A percentile compares a stretch with the other conserved stretches of the same genome.
Evolutionary conservation across 2,888 invertebrate species (phyloP).

Genomic region (Drosophila pseudotakahashii): DNA sequence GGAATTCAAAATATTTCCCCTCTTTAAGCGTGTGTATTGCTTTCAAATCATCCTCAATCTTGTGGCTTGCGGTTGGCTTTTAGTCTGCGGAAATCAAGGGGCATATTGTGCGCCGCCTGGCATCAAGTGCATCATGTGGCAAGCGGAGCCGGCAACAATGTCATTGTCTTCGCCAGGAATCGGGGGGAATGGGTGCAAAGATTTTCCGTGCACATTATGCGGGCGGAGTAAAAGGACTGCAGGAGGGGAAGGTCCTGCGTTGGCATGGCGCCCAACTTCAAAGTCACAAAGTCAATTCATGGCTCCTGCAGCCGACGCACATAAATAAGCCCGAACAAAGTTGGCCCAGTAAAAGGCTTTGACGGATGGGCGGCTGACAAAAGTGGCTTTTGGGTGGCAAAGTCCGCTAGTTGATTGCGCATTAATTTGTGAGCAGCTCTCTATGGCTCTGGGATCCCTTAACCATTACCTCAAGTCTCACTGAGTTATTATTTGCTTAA

Average conservation of each 20-base stretch:
- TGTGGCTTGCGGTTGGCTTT: slow-evolving; percentile 50
- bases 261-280: slow-evolving; percentile 50
- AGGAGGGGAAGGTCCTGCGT: not conserved
- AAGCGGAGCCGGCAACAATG: slow-evolving; percentile 54
- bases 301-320: slow-evolving; percentile 66
- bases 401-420: slow-evolving; percentile 30
- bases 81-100: slow-evolving; percentile 69
- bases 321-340: slow-evolving; percentile 67
- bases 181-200: not conserved
- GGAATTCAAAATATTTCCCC: slow-evolving; percentile 13
- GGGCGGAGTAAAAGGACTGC: slow-evolving; percentile 7
- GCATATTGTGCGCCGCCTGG: slow-evolving; percentile 63
- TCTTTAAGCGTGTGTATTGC: slow-evolving; percentile 20
- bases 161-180: slow-evolving; percentile 45
- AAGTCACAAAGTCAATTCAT: slow-evolving; percentile 71
- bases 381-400: slow-evolving; percentile 17
- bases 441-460: slow-evolving; percentile 7
- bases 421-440: slow-evolving; percentile 30
- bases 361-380: slow-evolving; percentile 53
- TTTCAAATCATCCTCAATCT: slow-evolving; percentile 50
- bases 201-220: slow-evolving; percentile 53
- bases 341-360: slow-evolving; percentile 49
- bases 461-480: slow-evolving; percentile 14
- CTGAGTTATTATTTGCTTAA: slow-evolving; percentile 29
- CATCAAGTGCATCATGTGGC: slow-evolving; percentile 67